Percentiles rank a stretch among this genome's conserved stretches.
These are phyloP conservation scores for Salvelinus fontinalis DNA, from an alignment of 2,113 vertebrate genomes.

Conservation along the genomic window DNA sequence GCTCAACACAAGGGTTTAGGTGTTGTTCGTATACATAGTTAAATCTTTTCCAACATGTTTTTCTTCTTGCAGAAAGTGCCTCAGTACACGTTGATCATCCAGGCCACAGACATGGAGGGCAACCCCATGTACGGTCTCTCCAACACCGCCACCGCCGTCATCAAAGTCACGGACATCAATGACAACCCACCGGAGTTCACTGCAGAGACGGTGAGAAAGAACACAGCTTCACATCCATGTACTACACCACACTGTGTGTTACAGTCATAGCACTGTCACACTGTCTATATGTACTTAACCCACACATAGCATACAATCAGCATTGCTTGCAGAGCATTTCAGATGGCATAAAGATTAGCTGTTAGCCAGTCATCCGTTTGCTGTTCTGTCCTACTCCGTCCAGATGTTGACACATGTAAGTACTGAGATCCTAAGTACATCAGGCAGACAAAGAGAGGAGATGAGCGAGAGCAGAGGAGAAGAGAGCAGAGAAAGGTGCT, in stretches of 20 bases:
- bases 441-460: conserved; percentile 30
- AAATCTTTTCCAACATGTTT: neutral
- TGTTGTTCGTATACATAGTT: neutral
- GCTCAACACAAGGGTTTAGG: neutral
- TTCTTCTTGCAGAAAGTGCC: conserved; percentile 87
- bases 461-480: conserved; percentile 1
- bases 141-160: conserved; percentile 96
- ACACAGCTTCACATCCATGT: neutral
- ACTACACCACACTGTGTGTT: neutral
- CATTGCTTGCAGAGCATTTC: too few relatives aligned
- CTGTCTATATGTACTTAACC: too few relatives aligned
- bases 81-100: conserved; percentile 98
- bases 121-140: conserved; percentile 95
- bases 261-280: neutral
- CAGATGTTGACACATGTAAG: conserved; percentile 40
- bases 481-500: conserved; percentile 33
- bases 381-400: too few relatives aligned
- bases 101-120: conserved; percentile 98
- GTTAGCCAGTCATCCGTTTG: too few relatives aligned
- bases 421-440: conserved; percentile 31
- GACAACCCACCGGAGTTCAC: conserved; percentile 98
- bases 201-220: conserved; percentile 84
- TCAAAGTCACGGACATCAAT: conserved; percentile 93
- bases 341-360: too few relatives aligned
- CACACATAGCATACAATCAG: too few relatives aligned